Evolutionary conservation across 2,888 invertebrate genomes (phyloP).

Genomic region (Lagria hirta): DNA sequence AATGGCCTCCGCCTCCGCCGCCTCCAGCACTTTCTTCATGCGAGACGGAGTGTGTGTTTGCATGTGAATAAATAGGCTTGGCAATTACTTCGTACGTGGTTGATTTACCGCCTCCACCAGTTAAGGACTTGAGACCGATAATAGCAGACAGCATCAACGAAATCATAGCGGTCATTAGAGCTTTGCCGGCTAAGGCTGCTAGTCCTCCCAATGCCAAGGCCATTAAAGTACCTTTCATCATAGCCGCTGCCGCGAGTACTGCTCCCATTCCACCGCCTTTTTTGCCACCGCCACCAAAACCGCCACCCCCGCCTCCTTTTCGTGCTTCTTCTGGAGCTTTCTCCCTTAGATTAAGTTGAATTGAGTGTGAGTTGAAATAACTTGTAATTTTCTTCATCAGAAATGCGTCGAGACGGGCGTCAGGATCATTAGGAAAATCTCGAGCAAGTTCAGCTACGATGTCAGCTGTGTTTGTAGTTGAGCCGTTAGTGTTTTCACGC

Average conservation of each 20-base stretch:
- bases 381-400: constrained; percentile 70
- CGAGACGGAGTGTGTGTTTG: constrained; percentile 65
- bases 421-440: constrained; percentile 74
- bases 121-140: constrained; percentile 69
- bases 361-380: constrained; percentile 72
- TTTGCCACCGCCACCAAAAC: constrained; percentile 51
- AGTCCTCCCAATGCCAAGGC: constrained; percentile 71
- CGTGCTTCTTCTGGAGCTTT: constrained; percentile 45
- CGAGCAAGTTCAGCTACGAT: constrained; percentile 75
- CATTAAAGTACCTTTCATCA: constrained; percentile 69
- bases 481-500: constrained; percentile 59
- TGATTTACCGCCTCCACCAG: constrained; percentile 63
- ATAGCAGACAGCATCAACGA: constrained; percentile 74
- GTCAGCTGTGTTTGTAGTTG: constrained; percentile 62
- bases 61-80: constrained; percentile 76
- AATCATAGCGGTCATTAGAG: constrained; percentile 76
- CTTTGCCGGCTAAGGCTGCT: constrained; percentile 78
- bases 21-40: constrained; percentile 66
- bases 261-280: constrained; percentile 58
- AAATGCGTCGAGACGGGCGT: constrained; percentile 74
- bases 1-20: constrained; percentile 47
- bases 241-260: constrained; percentile 55
- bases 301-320: constrained; percentile 55
- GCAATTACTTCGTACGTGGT: constrained; percentile 81
- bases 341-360: constrained; percentile 67